Evolutionary conservation across 2,113 vertebrate genomes (phyloP), one percentile per base, ranked within the genome.

Genomic region (Progne subis): DNA sequence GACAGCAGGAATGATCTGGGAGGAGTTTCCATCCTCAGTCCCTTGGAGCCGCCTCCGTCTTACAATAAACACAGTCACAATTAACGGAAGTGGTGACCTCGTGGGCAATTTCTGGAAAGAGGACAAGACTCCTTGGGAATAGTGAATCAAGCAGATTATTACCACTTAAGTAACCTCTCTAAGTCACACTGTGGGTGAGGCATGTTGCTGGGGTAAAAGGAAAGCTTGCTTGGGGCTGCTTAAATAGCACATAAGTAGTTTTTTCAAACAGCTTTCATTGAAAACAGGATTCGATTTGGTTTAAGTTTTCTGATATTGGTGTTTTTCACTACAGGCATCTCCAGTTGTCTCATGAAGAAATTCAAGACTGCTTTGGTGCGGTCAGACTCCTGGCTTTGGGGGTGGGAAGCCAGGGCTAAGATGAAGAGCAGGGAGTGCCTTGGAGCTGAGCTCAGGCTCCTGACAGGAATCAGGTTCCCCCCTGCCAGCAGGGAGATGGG

Each of bases 51-150:
- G 0, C 80, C 92, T 78, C 61, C 0, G 0, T 31, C 37, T 49
- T 6, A 50, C 12, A 74, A 88, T 61, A 95, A 96, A 95, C 96
- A 94, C 29, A 69, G 85, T 5, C 71, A 96, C 91, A 96, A 96
- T 97, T 82, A 86, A 55, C 78, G 71, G 95, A 97, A 97, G 78
- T 6, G 0, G 24, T 90, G 90, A 96, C 94, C 84, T 94, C 47
- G 50, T 69, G 90, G 67, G 75, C 75, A 70, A 7, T 55, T 72
- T 92, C 75, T 95, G 57, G 46, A 91, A 63, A 88, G 82, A 76
- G 81, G 31, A 50, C 91, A 70, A 44, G 82, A 44, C 26, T 93
- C 59, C 85, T 50, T 74, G 82, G 63, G 74, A 95, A 90, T 3
- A 63, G 78, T 13, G 52, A 93, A 88, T 63, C 92, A 95, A 89